Conservation (phyloP, 2,888 invertebrate genomes). For the Chouioia cunea region DNA sequence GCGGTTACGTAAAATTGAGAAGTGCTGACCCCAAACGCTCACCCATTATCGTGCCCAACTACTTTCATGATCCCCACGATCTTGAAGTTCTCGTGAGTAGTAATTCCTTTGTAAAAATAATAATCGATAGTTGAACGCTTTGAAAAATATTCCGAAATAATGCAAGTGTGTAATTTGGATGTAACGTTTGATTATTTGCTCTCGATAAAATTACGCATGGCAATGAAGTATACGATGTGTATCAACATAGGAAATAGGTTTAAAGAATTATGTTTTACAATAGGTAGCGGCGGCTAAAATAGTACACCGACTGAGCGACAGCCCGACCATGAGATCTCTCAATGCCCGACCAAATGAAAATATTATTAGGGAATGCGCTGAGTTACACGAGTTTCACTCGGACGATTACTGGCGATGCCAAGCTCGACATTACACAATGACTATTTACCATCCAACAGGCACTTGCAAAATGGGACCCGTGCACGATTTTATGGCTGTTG, state of each 20-base stretch:
- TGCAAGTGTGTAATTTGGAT: too few relatives aligned
- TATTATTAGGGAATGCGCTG: slow-evolving; percentile 77
- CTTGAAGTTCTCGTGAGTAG: slow-evolving; percentile 77
- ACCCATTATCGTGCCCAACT: slow-evolving; percentile 91
- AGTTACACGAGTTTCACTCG: slow-evolving; percentile 73
- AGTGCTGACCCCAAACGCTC: slow-evolving; percentile 79
- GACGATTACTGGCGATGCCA: slow-evolving; percentile 85
- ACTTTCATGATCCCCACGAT: slow-evolving; percentile 81
- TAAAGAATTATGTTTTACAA: not conserved
- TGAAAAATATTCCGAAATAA: too few relatives aligned
- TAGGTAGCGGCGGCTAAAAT: slow-evolving; percentile 82
- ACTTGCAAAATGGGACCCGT: slow-evolving; percentile 85
- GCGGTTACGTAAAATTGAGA: slow-evolving; percentile 77
- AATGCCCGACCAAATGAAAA: slow-evolving; percentile 77
- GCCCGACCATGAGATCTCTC: slow-evolving; percentile 73
- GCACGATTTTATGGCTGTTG: slow-evolving; percentile 73
- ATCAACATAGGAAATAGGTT: not conserved
- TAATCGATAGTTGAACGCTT: too few relatives aligned
- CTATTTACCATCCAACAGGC: slow-evolving; percentile 86
- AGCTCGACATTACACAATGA: slow-evolving; percentile 80
- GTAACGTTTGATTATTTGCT: too few relatives aligned
- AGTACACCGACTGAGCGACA: slow-evolving; percentile 74
- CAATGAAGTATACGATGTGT: too few relatives aligned
- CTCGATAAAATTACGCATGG: too few relatives aligned
- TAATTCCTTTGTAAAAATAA: not conserved